phyloP scores from a whole-genome alignment of 2,113 vertebrate species.

The Cryptomyrus ogoouensis region DNA sequence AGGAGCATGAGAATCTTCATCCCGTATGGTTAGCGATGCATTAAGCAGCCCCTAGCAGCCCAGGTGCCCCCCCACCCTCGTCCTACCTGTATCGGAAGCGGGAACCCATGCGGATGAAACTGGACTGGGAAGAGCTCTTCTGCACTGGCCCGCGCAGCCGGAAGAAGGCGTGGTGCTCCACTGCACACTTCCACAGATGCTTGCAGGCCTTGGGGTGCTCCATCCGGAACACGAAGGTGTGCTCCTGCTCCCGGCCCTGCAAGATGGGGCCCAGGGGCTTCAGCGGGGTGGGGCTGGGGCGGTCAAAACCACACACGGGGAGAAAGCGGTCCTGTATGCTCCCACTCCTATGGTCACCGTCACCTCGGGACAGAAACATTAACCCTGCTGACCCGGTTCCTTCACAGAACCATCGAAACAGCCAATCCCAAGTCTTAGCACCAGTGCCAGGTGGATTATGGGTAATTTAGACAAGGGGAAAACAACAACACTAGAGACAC shows the following conservation, averaged over 20 bases:
- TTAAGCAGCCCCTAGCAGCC: not conserved
- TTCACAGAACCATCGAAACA: not conserved
- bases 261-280: not conserved
- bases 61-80: not conserved
- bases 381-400: not conserved
- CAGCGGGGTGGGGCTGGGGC: not conserved
- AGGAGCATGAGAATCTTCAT: not conserved
- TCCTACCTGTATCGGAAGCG: slow-evolving; percentile 91
- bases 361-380: not conserved
- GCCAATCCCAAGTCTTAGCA: not conserved
- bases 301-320: not conserved
- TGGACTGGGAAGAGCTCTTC: slow-evolving; percentile 72
- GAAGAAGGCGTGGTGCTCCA: slow-evolving; percentile 97
- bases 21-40: not conserved
- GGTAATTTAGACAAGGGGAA: not conserved
- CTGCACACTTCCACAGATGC: slow-evolving; percentile 95
- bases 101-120: slow-evolving; percentile 92
- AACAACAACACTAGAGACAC: not conserved
- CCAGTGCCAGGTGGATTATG: not conserved
- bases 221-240: slow-evolving; percentile 94
- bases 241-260: slow-evolving; percentile 96
- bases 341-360: not conserved
- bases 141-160: slow-evolving; percentile 86
- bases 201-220: slow-evolving; percentile 98
- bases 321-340: not conserved